Evolutionary conservation across 2,113 vertebrate genomes (phyloP), one percentile per base, ranked within the genome.

Genomic region (Cichladusa arquata): DNA sequence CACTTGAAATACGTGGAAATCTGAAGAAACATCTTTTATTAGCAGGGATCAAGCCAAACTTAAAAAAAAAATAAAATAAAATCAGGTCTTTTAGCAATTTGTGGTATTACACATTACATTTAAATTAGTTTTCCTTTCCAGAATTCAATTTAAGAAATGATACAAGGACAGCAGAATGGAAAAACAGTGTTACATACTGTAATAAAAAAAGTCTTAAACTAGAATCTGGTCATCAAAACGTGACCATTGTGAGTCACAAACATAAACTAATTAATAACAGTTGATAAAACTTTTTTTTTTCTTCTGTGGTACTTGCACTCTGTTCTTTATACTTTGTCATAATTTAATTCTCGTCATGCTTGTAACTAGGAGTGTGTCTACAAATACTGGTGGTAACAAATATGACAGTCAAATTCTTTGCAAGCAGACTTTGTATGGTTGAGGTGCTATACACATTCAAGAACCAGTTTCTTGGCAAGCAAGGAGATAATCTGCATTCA

Each of bases 1-100:
- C 42, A 60, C 34, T 86, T 94, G 44, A 93, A 91, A 86, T 56
- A 93, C 44, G 67, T 86, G 70, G 84, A 94, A 89, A 88, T 83
- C 22, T 76, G 28, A 66, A 84, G 45, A 92, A 72, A 38, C 9
- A 28, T 79, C 69, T 88, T 90, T 66, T 84, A 51, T 83, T 91
- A 91, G 29, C 31, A 93, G 38, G 15, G 26, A 84, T 67, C 14
- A 76, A 95, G 79, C 38, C 74, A 88, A 78, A 80, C 19, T 67
- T 48, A 2, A 14, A 15, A 29, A 40, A 69, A 74, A 50, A 28
- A 2, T 10, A 20, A 69, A 74, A 33, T 5, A 33, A 77, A 64
- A 45, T 6, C 26, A 10, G 2, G 2, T 66, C 10, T 74, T 81
- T 73, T 56, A 56, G 9, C 13, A 83, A 34, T 61, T 89, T 9